These are phyloP conservation scores for Vanessa tameamea DNA, from an alignment of 1,140 invertebrate genomes.

Conservation along the genomic window DNA sequence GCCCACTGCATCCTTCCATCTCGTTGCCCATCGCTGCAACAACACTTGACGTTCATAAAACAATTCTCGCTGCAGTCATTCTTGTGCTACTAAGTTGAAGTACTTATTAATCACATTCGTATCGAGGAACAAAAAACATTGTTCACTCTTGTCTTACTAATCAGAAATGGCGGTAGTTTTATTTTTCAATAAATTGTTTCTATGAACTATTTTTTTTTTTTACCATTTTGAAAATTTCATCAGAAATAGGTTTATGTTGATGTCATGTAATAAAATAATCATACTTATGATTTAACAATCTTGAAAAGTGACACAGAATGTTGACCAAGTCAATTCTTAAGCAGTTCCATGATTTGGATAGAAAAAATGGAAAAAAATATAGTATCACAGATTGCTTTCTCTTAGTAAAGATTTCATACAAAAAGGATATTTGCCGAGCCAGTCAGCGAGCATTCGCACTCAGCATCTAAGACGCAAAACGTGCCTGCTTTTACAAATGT, in stretches of 20 bases:
- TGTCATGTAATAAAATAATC: too few relatives aligned
- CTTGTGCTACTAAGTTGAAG: constrained; percentile 11
- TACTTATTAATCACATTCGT: constrained; percentile 10
- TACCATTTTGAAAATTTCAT: too few relatives aligned
- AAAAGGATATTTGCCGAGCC: not conserved
- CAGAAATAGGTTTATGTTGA: too few relatives aligned
- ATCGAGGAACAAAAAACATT: not conserved
- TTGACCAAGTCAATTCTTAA: not conserved
- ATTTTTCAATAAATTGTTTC: too few relatives aligned
- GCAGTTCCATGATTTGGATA: not conserved
- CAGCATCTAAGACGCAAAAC: not conserved
- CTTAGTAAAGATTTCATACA: not conserved
- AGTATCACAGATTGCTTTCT: not conserved
- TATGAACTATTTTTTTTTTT: too few relatives aligned
- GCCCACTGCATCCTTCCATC: constrained; percentile 54
- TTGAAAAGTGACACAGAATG: too few relatives aligned
- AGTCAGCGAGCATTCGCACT: constrained; percentile 1
- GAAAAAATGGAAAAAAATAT: not conserved
- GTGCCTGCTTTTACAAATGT: not conserved
- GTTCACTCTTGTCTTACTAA: not conserved
- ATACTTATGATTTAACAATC: too few relatives aligned
- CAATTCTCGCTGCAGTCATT: constrained; percentile 31
- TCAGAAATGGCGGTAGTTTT: not conserved
- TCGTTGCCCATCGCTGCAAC: constrained; percentile 54
- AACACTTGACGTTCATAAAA: constrained; percentile 42